Evolutionary conservation across 2,113 vertebrate species (phyloP).

Genomic region (Menidia beryllina): DNA sequence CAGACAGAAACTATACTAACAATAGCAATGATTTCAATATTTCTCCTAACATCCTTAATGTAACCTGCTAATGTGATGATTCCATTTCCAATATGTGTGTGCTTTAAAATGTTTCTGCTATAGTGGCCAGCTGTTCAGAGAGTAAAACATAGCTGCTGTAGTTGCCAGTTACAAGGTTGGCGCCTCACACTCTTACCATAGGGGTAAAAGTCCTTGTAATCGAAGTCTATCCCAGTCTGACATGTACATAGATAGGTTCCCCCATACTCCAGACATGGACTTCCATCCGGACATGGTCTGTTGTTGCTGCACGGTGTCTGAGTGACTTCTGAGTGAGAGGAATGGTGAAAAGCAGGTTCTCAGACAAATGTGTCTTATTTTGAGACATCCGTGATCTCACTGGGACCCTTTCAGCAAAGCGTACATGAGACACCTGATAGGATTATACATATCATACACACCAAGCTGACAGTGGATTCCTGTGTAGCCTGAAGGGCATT

Average conservation of each 20-base stretch:
- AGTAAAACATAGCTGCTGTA: slow-evolving; percentile 20
- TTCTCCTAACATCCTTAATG: slow-evolving; percentile 25
- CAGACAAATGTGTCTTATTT: not conserved
- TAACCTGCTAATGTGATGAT: slow-evolving; percentile 22
- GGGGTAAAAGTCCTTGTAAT: slow-evolving; percentile 88
- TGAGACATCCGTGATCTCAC: slow-evolving; percentile 2
- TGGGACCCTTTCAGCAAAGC: slow-evolving; percentile 24
- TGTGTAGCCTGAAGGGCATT: slow-evolving; percentile 91
- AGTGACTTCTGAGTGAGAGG: slow-evolving; percentile 87
- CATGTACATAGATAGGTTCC: slow-evolving; percentile 95
- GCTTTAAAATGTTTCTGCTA: too few relatives aligned
- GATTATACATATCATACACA: slow-evolving; percentile 75
- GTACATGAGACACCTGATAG: slow-evolving; percentile 48
- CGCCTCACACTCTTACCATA: slow-evolving; percentile 63
- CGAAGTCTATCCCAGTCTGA: slow-evolving; percentile 83
- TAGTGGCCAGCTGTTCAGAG: slow-evolving; percentile 38
- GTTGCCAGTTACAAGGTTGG: slow-evolving; percentile 20
- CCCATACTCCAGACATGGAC: slow-evolving; percentile 93
- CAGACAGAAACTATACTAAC: slow-evolving; percentile 16
- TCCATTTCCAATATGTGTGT: slow-evolving; percentile 2
- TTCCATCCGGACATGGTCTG: slow-evolving; percentile 91
- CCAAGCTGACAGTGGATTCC: slow-evolving; percentile 94
- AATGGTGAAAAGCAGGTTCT: slow-evolving; percentile 8
- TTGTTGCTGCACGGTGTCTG: slow-evolving; percentile 91
- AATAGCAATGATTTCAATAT: slow-evolving; percentile 36